Base-by-base conservation (phyloP, 2,888 invertebrate species). In the Theodoxus fluviatilis region DNA sequence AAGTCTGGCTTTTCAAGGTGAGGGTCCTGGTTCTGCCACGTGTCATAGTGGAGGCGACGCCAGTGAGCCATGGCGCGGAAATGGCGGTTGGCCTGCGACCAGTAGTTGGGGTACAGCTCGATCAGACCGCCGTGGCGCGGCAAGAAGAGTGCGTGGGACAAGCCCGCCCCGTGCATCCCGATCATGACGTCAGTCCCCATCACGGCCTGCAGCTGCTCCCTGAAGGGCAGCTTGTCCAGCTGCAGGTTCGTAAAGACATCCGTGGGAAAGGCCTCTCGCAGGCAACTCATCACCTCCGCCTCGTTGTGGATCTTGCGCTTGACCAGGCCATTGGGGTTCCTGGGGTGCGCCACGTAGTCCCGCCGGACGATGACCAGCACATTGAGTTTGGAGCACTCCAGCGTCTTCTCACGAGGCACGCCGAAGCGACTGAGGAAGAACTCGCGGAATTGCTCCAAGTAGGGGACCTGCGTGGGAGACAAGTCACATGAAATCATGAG, bases 151-250 rank as follows among this genome's bases (percentile, higher is more conserved):
- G 84, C 77, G 64, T 84, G 82, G 2, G 85, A 80, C 28, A 87
- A 74, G 2, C 85, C 86, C 2, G 86, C 87, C 4, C 87, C 87
- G 52, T 86, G 87, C 84, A 87, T 85, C 1, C 86, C 86, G 1
- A 86, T 78, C 18, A 86, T 74, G 64, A 87, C 79, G 75, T 86
- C 86, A 1, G 85, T 82, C 12, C 76, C 72, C 1, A 79, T 47
- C 7, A 86, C 78, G 1, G 77, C 31, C 52, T 77, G 43, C 35
- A 87, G 75, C 76, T 87, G 87, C 22, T 81, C 67, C 12, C 72
- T 55, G 78, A 87, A 81, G 7, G 76, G 52, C 63, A 83, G 74
- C 4, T 72, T 47, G 55, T 87, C 87, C 15, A 85, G 76, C 74
- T 85, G 85, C 12, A 81, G 43, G 7, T 78, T 84, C 25, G 57